These are phyloP conservation scores for Cabera pusaria DNA, from an alignment of 2,888 invertebrate genomes.

Conservation along the genomic window DNA sequence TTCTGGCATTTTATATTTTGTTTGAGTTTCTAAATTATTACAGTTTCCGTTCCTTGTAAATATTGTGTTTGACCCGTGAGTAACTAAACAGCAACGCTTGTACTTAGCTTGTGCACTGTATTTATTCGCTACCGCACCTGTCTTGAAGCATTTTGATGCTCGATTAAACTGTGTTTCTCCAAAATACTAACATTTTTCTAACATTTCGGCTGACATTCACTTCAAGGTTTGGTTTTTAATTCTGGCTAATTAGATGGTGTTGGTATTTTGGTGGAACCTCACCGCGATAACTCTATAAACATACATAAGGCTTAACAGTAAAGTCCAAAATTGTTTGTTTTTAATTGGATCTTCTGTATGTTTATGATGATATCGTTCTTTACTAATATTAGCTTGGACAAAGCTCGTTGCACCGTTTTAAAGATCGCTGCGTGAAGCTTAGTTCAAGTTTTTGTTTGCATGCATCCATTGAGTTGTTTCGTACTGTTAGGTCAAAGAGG, in stretches of 20 bases:
- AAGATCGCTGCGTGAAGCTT: constrained; percentile 60
- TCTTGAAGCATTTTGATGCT: constrained; percentile 35
- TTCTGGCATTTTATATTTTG: constrained; percentile 8
- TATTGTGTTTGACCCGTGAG: constrained; percentile 37
- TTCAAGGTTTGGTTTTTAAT: constrained; percentile 56
- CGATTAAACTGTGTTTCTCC: constrained; percentile 58
- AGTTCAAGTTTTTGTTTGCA: constrained; percentile 70
- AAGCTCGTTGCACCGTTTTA: constrained; percentile 64
- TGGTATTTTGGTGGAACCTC: constrained; percentile 81
- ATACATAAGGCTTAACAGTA: constrained; percentile 40
- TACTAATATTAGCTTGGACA: constrained; percentile 64
- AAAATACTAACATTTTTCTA: constrained; percentile 79
- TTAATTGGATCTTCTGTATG: constrained; percentile 47
- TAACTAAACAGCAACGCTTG: constrained; percentile 60
- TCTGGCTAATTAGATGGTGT: constrained; percentile 70
- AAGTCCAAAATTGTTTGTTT: too few species aligned
- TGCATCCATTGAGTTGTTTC: constrained; percentile 73
- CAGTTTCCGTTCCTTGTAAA: constrained; percentile 28
- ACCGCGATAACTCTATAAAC: constrained; percentile 59
- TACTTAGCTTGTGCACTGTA: constrained; percentile 68
- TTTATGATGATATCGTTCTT: constrained; percentile 42
- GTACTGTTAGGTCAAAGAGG: constrained; percentile 73
- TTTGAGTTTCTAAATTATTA: constrained; percentile 22
- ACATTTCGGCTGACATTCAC: constrained; percentile 47
- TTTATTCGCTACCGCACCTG: constrained; percentile 55